Evolutionary conservation across 2,888 invertebrate genomes (phyloP), one percentile per base, ranked within the genome.

Genomic region (Helleia helle): DNA sequence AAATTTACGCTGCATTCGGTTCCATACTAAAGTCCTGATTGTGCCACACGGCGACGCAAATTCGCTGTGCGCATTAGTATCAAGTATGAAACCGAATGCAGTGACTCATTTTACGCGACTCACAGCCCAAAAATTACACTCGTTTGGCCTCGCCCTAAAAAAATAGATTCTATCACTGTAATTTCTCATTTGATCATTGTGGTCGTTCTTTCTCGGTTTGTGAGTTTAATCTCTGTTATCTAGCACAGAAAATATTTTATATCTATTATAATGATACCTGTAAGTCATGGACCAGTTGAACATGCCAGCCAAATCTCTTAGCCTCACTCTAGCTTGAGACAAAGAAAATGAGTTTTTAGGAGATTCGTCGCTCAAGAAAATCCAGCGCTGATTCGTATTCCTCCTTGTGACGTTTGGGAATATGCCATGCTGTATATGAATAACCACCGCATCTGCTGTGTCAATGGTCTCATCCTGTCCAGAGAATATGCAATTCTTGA

Each of bases 251-350:
- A 4, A 29, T 3, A 29, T 3, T 11, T 18, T 25, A 2, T 8
- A 27, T n/a, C n/a, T n/a, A 28, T 22, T 26, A 6, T 4, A 9
- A 14, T 44, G 43, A 50, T 61, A 90, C 87, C 87, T 81, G 58
- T 89, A 91, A 1, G 87, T 87, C 90, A 91, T 90, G 0, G 90
- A 89, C 90, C 91, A 91, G 59, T 91, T 91, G 55, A 91, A 93
- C n/a, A 89, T 47, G 8, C 87, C 84, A 45, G 88, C 80, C 50
- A 88, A 86, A 17, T 83, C 63, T 1, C 59, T 54, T 9, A 66
- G 38, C 1, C 83, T 55, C 1, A 75, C 70, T 26, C 59, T 60
- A 6, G 52, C 53, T 4, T 57, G 56, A 0, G 74, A 54, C 26
- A 76, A 50, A 0, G 86, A 56, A 55, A 91, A 90, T 0, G 88